These are phyloP conservation scores for Cisticola juncidis DNA, from an alignment of 2,113 vertebrate genomes.

Conservation along the genomic window DNA sequence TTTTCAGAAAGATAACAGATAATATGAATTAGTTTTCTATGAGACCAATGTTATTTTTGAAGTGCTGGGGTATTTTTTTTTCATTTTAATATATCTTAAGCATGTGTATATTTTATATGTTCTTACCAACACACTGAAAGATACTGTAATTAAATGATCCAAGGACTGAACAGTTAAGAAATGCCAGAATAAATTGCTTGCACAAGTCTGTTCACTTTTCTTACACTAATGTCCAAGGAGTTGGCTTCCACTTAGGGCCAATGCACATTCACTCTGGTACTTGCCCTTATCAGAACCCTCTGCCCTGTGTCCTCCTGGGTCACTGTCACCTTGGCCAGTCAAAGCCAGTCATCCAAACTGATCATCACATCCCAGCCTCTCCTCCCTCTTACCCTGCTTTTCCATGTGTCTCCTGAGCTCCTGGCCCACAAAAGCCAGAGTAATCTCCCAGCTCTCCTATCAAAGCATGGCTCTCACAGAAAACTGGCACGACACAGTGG, in stretches of 20 bases:
- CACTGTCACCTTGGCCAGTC: not conserved
- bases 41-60: not conserved
- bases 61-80: not conserved
- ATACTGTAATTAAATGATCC: not conserved
- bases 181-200: not conserved
- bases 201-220: not conserved
- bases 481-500: rapidly evolving
- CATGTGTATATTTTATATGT: not conserved
- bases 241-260: not conserved
- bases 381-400: not conserved
- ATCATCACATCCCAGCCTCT: not conserved
- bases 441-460: not conserved
- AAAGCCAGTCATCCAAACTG: not conserved
- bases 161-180: not conserved
- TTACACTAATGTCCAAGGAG: not conserved
- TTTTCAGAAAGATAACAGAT: conserved; percentile 9
- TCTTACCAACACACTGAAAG: not conserved
- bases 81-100: not conserved
- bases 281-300: not conserved
- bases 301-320: not conserved
- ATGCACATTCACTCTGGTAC: not conserved
- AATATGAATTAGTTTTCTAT: not conserved
- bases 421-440: not conserved
- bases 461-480: not conserved
- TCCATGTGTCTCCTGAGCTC: not conserved